Conservation (phyloP, 2,113 vertebrate genomes). For the Scatophagus argus region DNA sequence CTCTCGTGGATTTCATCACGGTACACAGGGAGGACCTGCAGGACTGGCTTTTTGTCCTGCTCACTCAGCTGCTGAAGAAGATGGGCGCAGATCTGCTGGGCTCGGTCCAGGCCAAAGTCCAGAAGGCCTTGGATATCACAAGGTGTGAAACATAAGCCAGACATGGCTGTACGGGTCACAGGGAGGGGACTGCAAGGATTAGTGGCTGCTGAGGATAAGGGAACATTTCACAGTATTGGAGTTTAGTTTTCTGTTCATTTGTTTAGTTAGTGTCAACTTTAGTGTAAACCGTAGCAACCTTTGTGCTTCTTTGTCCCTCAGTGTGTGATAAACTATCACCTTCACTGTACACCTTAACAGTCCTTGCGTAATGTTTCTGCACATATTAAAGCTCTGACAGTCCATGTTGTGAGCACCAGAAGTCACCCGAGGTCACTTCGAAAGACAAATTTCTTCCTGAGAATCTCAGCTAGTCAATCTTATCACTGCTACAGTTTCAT, state of each 20-base stretch:
- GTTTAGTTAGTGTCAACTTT: background rate
- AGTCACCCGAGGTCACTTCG: background rate
- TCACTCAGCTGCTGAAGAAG: slow-evolving; percentile 98
- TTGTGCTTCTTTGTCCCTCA: too few species aligned
- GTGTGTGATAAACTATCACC: background rate
- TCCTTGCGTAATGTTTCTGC: background rate
- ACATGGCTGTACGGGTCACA: background rate
- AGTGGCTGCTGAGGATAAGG: background rate
- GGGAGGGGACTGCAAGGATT: background rate
- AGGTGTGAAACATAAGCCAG: slow-evolving; percentile 81
- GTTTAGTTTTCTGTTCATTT: background rate
- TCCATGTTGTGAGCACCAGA: background rate
- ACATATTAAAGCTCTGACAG: background rate
- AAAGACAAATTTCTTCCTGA: background rate
- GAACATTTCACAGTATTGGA: background rate
- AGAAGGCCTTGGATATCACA: slow-evolving; percentile 97
- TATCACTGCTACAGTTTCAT: too few species aligned
- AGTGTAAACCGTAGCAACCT: background rate
- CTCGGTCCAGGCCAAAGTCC: slow-evolving; percentile 98
- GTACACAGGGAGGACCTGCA: slow-evolving; percentile 97
- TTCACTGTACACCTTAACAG: background rate
- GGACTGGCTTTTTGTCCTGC: slow-evolving; percentile 98
- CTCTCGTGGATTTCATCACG: slow-evolving; percentile 96
- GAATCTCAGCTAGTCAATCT: background rate
- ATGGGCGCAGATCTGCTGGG: slow-evolving; percentile 98